Conservation (phyloP, 2,113 vertebrate species). For the Phylloscopus trochilus region DNA sequence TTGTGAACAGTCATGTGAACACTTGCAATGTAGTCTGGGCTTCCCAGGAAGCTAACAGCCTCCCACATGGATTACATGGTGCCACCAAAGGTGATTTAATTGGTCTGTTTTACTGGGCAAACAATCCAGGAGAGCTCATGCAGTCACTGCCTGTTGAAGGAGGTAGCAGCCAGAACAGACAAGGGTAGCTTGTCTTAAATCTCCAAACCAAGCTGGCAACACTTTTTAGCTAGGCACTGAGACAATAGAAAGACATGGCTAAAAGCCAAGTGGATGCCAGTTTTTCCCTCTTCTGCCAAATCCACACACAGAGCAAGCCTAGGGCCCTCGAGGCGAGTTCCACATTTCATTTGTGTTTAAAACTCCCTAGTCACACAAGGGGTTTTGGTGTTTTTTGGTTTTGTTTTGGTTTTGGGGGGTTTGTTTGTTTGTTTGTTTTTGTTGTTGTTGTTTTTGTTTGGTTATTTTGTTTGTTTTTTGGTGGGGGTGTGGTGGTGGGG, state of each 20-base stretch:
- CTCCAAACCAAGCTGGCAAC: background rate
- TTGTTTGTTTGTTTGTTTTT: too few species aligned
- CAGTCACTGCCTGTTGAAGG: background rate
- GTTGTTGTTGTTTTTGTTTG: too few species aligned
- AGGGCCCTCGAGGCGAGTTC: background rate
- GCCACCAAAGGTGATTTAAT: background rate
- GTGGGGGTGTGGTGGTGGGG: too few species aligned
- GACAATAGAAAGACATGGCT: background rate
- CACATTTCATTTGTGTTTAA: background rate
- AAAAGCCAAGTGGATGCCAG: background rate
- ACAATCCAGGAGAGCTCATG: background rate
- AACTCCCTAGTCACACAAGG: background rate
- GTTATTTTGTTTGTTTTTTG: too few species aligned
- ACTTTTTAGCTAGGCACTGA: background rate
- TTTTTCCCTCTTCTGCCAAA: background rate
- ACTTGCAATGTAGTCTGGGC: background rate
- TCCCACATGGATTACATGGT: background rate
- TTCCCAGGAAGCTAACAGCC: background rate
- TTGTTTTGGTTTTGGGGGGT: background rate
- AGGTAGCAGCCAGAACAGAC: background rate
- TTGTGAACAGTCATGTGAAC: background rate
- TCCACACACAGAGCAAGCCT: background rate
- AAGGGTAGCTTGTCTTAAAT: background rate
- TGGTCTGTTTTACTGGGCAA: background rate
- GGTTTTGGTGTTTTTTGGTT: rapidly evolving